Conservation (phyloP, 2,888 invertebrate species). For the Lacanobia wlatinum region DNA sequence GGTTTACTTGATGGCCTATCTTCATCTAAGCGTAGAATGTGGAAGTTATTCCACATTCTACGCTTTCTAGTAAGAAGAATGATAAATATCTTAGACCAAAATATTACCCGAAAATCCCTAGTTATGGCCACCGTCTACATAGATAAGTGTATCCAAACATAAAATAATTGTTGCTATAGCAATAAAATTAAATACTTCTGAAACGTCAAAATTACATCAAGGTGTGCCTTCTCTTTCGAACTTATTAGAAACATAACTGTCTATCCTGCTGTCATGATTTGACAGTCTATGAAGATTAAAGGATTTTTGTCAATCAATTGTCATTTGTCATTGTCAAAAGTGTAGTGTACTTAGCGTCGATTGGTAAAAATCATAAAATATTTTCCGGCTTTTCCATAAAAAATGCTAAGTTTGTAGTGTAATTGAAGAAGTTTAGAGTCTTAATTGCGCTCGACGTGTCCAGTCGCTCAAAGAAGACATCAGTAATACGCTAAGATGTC, state of each 20-base stretch:
- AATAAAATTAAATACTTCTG: background rate
- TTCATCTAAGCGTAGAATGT: too few species aligned
- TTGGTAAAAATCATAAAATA: conserved; percentile 33
- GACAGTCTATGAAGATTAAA: background rate
- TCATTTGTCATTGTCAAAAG: conserved; percentile 57
- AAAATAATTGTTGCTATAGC: conserved; percentile 6
- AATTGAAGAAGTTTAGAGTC: conserved; percentile 23
- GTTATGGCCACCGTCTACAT: too few species aligned
- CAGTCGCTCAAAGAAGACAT: conserved; percentile 20
- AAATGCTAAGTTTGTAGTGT: conserved; percentile 57
- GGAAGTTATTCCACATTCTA: too few species aligned
- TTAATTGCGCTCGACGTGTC: conserved; percentile 5
- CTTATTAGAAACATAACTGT: background rate
- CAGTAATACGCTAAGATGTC: conserved; percentile 76
- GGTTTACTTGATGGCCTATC: too few species aligned
- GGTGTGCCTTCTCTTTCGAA: conserved; percentile 34
- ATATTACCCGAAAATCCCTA: too few species aligned
- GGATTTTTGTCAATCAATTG: background rate
- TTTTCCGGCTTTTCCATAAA: conserved; percentile 45
- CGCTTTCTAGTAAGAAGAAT: too few species aligned
- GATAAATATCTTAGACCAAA: too few species aligned
- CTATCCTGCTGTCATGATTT: conserved; percentile 42
- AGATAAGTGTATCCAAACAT: conserved; percentile 7
- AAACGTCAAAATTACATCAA: background rate
- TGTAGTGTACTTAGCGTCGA: conserved; percentile 47